Percentiles rank a stretch among this genome's conserved stretches.
Conservation (phyloP, 2,113 vertebrate species). For the Odontesthes bonariensis region DNA sequence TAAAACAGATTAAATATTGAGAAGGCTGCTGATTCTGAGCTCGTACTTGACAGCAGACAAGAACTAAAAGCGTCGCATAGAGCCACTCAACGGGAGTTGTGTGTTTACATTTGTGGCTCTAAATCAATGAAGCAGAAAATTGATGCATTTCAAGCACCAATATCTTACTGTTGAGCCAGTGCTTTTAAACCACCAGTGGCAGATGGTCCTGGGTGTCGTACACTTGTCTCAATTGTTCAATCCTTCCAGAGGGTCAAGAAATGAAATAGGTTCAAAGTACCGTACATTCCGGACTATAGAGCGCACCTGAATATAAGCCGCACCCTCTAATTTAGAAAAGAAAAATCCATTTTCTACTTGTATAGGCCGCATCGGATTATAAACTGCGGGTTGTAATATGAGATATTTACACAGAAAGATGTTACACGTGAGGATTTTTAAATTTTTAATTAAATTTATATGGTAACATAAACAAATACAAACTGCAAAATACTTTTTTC, state of each 20-base stretch:
- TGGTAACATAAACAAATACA: too few species aligned
- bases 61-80: neutral
- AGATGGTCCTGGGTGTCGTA: constrained; percentile 45
- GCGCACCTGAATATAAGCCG: too few species aligned
- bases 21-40: constrained; percentile 2
- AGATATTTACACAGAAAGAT: too few species aligned
- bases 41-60: neutral
- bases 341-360: too few species aligned
- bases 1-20: constrained; percentile 44
- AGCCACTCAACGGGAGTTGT: neutral
- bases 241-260: constrained; percentile 26
- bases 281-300: too few species aligned
- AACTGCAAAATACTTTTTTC: too few species aligned
- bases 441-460: too few species aligned
- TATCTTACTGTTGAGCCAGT: constrained; percentile 36
- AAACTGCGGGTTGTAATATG: too few species aligned
- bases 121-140: constrained; percentile 57
- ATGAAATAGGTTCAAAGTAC: constrained; percentile 59
- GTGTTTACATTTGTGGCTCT: constrained; percentile 36
- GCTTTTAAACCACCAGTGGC: constrained; percentile 48
- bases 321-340: too few species aligned
- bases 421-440: too few species aligned
- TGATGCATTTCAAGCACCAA: constrained; percentile 24
- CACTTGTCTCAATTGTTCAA: constrained; percentile 29
- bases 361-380: too few species aligned